phyloP scores from a whole-genome alignment of 2,797 vertebrate species.

The Harpagifer antarcticus region DNA sequence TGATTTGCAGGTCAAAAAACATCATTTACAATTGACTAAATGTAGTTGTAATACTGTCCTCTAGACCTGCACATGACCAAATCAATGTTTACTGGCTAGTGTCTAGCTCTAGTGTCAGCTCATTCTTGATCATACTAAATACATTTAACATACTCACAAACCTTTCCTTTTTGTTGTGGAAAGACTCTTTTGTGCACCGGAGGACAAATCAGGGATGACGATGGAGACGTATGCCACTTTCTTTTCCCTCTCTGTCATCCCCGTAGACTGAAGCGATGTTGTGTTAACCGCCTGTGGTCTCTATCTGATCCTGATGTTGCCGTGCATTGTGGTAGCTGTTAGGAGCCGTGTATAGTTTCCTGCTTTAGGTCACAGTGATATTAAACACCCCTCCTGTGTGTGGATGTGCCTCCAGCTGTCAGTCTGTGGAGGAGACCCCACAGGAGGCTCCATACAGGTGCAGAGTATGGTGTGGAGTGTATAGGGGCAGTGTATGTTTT shows the following conservation, averaged over 20 bases:
- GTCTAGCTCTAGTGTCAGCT: background rate
- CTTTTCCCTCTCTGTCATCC: background rate
- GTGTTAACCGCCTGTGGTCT: constrained; percentile 24
- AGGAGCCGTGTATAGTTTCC: constrained; percentile 50
- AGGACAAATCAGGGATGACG: constrained; percentile 74
- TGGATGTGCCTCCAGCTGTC: constrained; percentile 33
- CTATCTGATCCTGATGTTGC: constrained; percentile 7
- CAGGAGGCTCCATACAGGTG: constrained; percentile 57
- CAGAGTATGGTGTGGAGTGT: constrained; percentile 20
- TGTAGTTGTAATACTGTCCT: background rate
- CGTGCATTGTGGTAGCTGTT: constrained; percentile 21
- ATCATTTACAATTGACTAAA: background rate
- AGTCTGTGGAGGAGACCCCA: constrained; percentile 44
- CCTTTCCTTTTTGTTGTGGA: constrained; percentile 37
- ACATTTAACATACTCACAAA: constrained; percentile 4
- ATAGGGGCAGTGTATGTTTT: constrained; percentile 55
- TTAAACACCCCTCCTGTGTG: constrained; percentile 32
- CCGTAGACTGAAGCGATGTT: constrained; percentile 18
- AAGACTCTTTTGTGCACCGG: constrained; percentile 83
- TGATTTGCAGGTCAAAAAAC: constrained; percentile 28
- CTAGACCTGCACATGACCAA: constrained; percentile 25
- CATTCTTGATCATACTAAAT: constrained; percentile 5
- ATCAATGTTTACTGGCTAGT: constrained; percentile 15
- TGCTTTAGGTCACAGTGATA: constrained; percentile 54
- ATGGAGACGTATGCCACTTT: constrained; percentile 56